Conservation (phyloP, 2,888 invertebrate species). For the Petrophora chlorosata region DNA sequence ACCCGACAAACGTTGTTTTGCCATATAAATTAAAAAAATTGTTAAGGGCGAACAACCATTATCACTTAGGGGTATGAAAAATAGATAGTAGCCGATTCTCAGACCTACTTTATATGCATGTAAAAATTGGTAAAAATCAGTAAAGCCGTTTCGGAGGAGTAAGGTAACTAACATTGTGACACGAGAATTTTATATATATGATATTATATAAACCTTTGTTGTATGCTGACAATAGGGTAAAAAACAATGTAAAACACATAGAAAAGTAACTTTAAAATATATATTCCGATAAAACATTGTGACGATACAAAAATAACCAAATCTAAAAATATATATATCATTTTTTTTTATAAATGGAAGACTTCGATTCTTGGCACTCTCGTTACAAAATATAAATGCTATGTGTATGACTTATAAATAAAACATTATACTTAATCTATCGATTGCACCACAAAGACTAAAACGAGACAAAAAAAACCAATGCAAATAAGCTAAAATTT, state of each 20-base stretch:
- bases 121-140: too few relatives aligned
- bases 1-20: too few relatives aligned
- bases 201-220: too few relatives aligned
- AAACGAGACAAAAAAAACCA: not conserved
- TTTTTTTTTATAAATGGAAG: constrained; percentile 32
- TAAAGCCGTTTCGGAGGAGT: too few relatives aligned
- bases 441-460: not conserved
- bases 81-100: too few relatives aligned
- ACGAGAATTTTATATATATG: too few relatives aligned
- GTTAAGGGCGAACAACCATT: too few relatives aligned
- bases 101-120: too few relatives aligned
- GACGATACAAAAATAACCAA: constrained; percentile 26
- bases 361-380: constrained; percentile 22
- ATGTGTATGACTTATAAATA: constrained; percentile 1
- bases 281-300: constrained; percentile 21
- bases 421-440: constrained; percentile 26
- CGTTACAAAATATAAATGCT: constrained; percentile 36
- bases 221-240: too few relatives aligned
- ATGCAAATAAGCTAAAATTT: not conserved
- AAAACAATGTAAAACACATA: not conserved
- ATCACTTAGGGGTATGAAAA: too few relatives aligned
- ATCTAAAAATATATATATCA: constrained; percentile 20
- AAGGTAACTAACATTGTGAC: too few relatives aligned
- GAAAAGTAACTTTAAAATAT: constrained; percentile 10
- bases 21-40: too few relatives aligned